Conservation (phyloP, 1,140 invertebrate genomes). For the Bombus affinis region DNA sequence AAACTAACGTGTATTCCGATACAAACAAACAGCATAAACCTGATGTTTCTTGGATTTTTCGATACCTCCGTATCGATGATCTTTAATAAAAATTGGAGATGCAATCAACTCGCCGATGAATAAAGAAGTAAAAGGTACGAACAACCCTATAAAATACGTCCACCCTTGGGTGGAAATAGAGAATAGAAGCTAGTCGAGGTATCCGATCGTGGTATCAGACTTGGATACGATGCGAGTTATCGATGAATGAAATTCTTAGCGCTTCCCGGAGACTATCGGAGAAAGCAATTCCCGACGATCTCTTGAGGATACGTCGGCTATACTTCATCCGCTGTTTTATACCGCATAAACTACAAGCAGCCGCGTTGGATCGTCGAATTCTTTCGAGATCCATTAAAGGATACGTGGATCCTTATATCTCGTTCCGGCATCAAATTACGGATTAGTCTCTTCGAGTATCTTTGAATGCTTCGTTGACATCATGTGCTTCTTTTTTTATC, state of each 20-base stretch:
- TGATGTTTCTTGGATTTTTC: too few relatives aligned
- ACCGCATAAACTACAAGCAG: neutral
- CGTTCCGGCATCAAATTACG: conserved; percentile 22
- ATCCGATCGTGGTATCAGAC: too few relatives aligned
- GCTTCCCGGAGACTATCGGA: too few relatives aligned
- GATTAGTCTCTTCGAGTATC: neutral
- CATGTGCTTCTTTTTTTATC: neutral
- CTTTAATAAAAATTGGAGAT: neutral
- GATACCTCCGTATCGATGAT: too few relatives aligned
- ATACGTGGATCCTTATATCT: conserved; percentile 19
- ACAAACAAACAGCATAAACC: neutral
- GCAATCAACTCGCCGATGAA: neutral
- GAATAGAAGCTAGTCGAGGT: neutral
- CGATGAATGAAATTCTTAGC: conserved; percentile 20
- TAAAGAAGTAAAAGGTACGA: neutral
- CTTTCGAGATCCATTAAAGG: conserved; percentile 36
- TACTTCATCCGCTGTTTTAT: conserved; percentile 17
- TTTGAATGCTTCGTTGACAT: neutral
- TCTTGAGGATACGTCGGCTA: neutral
- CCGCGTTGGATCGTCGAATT: neutral
- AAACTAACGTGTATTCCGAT: neutral
- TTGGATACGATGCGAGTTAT: neutral
- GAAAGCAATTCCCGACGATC: conserved; percentile 24
- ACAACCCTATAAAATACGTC: neutral
- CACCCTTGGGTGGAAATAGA: neutral